A percentile compares a stretch with the other conserved stretches of the same genome.
Conservation (phyloP, 92 coral and sea anemone species). For the Metridium senile region DNA sequence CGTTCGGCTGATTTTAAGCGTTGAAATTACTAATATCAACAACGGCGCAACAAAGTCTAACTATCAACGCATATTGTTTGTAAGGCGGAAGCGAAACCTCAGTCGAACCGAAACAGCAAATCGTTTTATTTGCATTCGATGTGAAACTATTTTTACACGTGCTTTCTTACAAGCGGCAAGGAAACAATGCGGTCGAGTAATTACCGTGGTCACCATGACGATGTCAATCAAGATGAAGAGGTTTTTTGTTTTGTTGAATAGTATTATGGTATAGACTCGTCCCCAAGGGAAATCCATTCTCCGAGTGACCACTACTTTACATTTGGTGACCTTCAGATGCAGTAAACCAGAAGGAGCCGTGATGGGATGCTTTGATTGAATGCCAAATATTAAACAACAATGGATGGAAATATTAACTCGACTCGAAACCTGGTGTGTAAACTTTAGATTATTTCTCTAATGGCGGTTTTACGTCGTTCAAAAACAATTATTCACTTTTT, state of each 20-base stretch:
- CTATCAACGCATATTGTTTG: no score
- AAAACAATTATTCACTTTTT: slow-evolving; percentile 7
- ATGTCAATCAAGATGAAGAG: slow-evolving; percentile 38
- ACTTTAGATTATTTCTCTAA: slow-evolving; percentile 43
- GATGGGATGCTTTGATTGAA: slow-evolving; percentile 28
- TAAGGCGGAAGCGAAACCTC: slow-evolving; percentile 22
- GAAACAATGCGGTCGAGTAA: slow-evolving; percentile 29
- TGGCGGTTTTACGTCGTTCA: slow-evolving; percentile 23
- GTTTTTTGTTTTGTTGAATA: slow-evolving; percentile 7
- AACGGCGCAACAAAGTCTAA: no score
- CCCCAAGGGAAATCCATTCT: slow-evolving; percentile 74
- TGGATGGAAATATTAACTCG: slow-evolving; percentile 70
- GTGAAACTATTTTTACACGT: slow-evolving; percentile 19
- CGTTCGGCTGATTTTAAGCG: not conserved
- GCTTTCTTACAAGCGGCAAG: slow-evolving; percentile 9
- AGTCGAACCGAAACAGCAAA: slow-evolving; percentile 26
- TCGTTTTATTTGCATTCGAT: not conserved
- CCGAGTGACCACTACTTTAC: not conserved
- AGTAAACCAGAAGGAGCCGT: not conserved
- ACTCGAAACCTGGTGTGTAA: slow-evolving; percentile 93
- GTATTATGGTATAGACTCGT: slow-evolving; percentile 79
- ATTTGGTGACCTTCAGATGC: slow-evolving; percentile 20
- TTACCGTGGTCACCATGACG: slow-evolving; percentile 32
- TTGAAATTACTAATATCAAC: not conserved
- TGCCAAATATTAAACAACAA: slow-evolving; percentile 57